phyloP scores from a whole-genome alignment of 2,888 invertebrate genomes.

The Serrognathus titanus region DNA sequence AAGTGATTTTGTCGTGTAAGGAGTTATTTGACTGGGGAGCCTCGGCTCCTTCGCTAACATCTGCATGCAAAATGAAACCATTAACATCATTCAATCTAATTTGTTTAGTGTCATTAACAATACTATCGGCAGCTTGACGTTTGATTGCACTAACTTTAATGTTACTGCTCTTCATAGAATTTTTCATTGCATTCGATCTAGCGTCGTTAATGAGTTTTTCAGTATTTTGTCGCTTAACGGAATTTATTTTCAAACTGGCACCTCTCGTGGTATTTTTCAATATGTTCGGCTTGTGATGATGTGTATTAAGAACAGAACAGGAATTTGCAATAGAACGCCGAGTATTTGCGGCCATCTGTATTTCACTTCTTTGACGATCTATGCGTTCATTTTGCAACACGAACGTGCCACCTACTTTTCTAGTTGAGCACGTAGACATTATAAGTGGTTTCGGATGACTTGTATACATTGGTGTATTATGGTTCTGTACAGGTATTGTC shows the following conservation, averaged over 20 bases:
- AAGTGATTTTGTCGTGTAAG: slow-evolving; percentile 37
- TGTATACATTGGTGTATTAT: slow-evolving; percentile 47
- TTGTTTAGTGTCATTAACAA: slow-evolving; percentile 37
- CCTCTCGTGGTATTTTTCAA: slow-evolving; percentile 30
- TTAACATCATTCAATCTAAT: slow-evolving; percentile 38
- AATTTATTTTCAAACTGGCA: slow-evolving; percentile 34
- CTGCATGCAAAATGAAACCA: slow-evolving; percentile 41
- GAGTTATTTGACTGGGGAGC: slow-evolving; percentile 33
- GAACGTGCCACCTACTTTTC: slow-evolving; percentile 57
- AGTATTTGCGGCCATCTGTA: slow-evolving; percentile 38
- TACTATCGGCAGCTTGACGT: slow-evolving; percentile 36
- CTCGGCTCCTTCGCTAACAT: slow-evolving; percentile 38
- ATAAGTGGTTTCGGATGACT: slow-evolving; percentile 60
- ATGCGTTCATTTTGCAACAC: slow-evolving; percentile 50
- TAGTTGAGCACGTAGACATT: slow-evolving; percentile 56
- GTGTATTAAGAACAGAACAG: slow-evolving; percentile 12
- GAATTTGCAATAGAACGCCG: slow-evolving; percentile 16
- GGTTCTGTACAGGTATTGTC: slow-evolving; percentile 35
- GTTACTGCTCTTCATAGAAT: slow-evolving; percentile 27
- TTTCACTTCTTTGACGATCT: slow-evolving; percentile 42
- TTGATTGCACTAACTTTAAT: slow-evolving; percentile 30
- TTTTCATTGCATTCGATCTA: slow-evolving; percentile 38
- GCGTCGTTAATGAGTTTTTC: slow-evolving; percentile 36
- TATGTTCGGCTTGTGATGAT: slow-evolving; percentile 36
- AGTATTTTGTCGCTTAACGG: slow-evolving; percentile 29